Conservation (phyloP, 1,140 invertebrate species). For the Camponotus vicinus region DNA sequence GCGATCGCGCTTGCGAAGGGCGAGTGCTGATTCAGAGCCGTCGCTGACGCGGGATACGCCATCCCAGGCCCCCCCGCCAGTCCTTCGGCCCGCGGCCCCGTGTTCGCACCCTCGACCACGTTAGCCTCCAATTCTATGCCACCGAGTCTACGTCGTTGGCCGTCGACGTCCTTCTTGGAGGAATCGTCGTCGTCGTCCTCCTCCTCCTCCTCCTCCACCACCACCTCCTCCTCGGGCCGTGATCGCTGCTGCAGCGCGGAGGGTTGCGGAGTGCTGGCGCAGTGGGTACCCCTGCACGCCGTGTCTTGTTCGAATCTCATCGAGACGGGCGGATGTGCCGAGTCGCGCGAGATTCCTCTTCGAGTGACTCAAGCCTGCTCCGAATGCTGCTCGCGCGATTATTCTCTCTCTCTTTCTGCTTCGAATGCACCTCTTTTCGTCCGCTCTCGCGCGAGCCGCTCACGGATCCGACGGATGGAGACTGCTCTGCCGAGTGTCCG, state of each 20-base stretch:
- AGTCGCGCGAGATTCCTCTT: conserved; percentile 84
- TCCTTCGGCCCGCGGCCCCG: conserved; percentile 83
- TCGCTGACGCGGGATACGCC: conserved; percentile 85
- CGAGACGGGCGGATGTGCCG: conserved; percentile 83
- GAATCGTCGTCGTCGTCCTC: conserved; percentile 32
- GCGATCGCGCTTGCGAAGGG: conserved; percentile 79
- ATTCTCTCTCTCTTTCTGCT: not conserved
- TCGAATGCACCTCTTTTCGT: not conserved
- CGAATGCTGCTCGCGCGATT: conserved; percentile 13
- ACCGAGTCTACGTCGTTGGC: conserved; percentile 67
- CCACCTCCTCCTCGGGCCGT: conserved; percentile 70
- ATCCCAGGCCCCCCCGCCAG: conserved; percentile 85
- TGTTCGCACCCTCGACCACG: conserved; percentile 83
- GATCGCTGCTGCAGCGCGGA: conserved; percentile 79
- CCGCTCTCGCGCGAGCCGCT: not conserved
- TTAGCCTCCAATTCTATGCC: conserved; percentile 79
- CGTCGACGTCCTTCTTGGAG: conserved; percentile 75
- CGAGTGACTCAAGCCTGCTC: conserved; percentile 80
- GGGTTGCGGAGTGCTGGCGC: conserved; percentile 86
- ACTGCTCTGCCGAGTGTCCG: not conserved
- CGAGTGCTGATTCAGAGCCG: conserved; percentile 84
- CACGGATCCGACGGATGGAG: conserved; percentile 32
- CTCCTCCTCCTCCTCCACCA: conserved; percentile 78
- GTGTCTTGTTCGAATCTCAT: conserved; percentile 86
- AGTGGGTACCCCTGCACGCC: conserved; percentile 86